Evolutionary conservation across 2,797 vertebrate species (phyloP), one percentile per base, ranked within the genome.

Genomic region (Pipistrellus pipistrellus): DNA sequence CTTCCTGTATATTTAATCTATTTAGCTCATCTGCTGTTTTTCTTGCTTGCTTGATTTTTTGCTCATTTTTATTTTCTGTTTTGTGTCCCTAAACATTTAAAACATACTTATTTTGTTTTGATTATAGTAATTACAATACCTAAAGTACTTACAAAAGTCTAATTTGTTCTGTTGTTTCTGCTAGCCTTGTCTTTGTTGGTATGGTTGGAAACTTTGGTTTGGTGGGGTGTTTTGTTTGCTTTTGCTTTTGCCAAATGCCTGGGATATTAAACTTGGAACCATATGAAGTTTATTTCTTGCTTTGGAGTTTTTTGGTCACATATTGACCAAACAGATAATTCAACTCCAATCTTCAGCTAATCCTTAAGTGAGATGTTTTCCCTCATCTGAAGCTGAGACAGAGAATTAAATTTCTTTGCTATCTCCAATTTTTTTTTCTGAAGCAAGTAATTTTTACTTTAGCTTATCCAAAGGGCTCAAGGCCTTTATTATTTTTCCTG

Each of bases 1-100:
- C 51, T 95, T 93, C 55, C 51, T 78, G 30, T 69, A 35, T 75
- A 83, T 88, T 92, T 82, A 75, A 93, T 90, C 90, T 93, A 48
- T 75, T 75, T 83, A 80, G 41, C 85, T 76, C 66, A 85, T 86
- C 80, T 86, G 44, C 15, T 83, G 18, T 46, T 78, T 69, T 84
- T 41, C 18, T 32, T 78, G n/a, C 25, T 51, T 23, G 35, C 23
- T 62, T 76, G 12, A 53, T n/a, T 76, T 77, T 77, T 51, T 69
- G 2, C 20, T 75, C 32, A 17, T 90, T 94, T 76, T 64, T 71
- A 8, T 84, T 86, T 91, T 86, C 35, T 76, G 83, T 15, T 91
- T 83, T 23, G 5, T 82, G 71, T 86, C n/a, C 8, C 5, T 27
- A 94, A 53, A 46, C 35, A 90, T 83, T 94, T 90, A 68, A 91